These are phyloP conservation scores for Creontiades dilutus DNA, from an alignment of 2,888 invertebrate species.

Conservation along the genomic window DNA sequence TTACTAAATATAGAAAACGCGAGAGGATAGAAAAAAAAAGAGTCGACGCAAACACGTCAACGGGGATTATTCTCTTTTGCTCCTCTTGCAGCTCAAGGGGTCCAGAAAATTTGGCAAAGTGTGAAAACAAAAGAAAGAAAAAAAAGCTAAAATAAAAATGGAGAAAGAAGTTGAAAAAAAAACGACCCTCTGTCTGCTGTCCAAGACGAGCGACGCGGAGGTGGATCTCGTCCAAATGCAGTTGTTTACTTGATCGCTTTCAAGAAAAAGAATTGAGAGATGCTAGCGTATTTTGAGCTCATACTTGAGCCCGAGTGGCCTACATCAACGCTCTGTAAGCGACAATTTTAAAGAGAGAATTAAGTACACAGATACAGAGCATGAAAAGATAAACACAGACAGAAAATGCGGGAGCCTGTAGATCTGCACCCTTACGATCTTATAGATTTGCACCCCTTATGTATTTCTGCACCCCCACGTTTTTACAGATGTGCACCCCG, in stretches of 20 bases:
- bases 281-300: not conserved
- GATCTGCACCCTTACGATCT: not conserved
- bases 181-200: not conserved
- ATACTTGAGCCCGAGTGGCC: not conserved
- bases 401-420: too few relatives aligned
- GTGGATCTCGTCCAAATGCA: conserved; percentile 52
- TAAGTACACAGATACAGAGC: too few relatives aligned
- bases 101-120: conserved; percentile 48
- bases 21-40: not conserved
- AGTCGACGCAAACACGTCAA: conserved; percentile 23
- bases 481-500: conserved; percentile 30
- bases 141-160: too few relatives aligned
- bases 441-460: conserved; percentile 27
- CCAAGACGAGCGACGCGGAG: conserved; percentile 30
- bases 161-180: too few relatives aligned
- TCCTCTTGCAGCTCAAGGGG: conserved; percentile 2
- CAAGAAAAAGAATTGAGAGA: too few relatives aligned
- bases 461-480: conserved; percentile 25
- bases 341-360: too few relatives aligned
- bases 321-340: too few relatives aligned
- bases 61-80: conserved; percentile 44
- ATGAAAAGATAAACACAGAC: too few relatives aligned
- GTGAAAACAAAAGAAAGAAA: not conserved
- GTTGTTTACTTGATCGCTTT: conserved; percentile 21
- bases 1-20: conserved; percentile 1